A percentile compares a stretch with the other conserved stretches of the same genome.
Conservation (phyloP, 2,797 vertebrate species). For the Mallotus villosus region DNA sequence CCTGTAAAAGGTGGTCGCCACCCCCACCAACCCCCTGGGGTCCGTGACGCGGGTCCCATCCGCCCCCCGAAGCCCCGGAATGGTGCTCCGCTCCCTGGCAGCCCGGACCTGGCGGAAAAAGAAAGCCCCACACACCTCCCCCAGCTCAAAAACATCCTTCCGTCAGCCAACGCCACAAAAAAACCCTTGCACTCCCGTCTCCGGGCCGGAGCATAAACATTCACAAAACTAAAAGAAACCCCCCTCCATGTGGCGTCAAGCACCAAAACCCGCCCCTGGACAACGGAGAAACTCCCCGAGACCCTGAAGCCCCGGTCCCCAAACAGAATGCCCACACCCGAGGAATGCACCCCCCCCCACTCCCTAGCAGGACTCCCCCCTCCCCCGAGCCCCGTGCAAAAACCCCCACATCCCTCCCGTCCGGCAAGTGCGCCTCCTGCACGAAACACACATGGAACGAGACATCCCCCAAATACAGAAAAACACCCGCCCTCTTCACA, state of each 20-base stretch:
- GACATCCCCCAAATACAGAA: background rate
- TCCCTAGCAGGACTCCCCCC: background rate
- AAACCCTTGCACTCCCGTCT: background rate
- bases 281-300: background rate
- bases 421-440: conserved; percentile 12
- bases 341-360: conserved; percentile 5
- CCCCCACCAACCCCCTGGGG: background rate
- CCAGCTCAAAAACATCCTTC: background rate
- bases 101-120: background rate
- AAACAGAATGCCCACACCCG: conserved; percentile 26
- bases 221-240: background rate
- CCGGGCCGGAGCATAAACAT: conserved; percentile 16
- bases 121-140: background rate
- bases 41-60: background rate
- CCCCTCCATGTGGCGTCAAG: background rate
- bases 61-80: background rate
- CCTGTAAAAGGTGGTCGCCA: too few species aligned
- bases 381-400: conserved; percentile 8
- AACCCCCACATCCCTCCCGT: background rate
- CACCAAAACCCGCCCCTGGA: conserved; percentile 12
- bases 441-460: conserved; percentile 1
- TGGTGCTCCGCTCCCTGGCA: background rate
- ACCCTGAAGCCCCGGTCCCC: background rate
- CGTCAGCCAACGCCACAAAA: background rate
- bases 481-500: background rate